phyloP scores from a whole-genome alignment of 2,113 vertebrate genomes.

The Genyomyrus donnyi region DNA sequence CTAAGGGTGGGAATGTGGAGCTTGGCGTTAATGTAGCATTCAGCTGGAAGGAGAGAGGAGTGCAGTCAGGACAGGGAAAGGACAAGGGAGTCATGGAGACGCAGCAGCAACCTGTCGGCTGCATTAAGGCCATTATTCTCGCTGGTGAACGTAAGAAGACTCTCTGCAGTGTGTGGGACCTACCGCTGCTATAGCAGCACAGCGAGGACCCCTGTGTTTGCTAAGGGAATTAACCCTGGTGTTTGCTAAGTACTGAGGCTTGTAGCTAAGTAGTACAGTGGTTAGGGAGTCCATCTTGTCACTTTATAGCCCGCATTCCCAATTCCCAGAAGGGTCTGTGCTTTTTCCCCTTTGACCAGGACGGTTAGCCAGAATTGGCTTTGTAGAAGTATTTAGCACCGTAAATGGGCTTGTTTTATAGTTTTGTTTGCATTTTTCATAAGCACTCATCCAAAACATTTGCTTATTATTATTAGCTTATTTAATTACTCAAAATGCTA shows the following conservation, averaged over 20 bases:
- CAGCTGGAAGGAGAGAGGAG: not conserved
- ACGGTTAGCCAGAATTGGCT: not conserved
- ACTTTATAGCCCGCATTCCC: not conserved
- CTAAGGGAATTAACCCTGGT: not conserved
- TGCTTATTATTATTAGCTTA: not conserved
- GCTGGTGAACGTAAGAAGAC: not conserved
- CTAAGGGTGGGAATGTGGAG: not conserved
- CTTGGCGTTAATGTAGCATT: not conserved
- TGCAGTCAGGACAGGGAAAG: not conserved
- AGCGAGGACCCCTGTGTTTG: slow-evolving; percentile 14
- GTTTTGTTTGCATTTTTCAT: not conserved
- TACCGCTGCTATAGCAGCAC: not conserved
- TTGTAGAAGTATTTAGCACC: not conserved
- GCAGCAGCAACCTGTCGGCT: not conserved
- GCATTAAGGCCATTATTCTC: not conserved
- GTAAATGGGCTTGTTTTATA: not conserved
- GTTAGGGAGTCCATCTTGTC: not conserved
- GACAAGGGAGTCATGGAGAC: not conserved
- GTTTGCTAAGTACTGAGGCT: not conserved
- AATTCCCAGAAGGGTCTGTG: not conserved
- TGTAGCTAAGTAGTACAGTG: not conserved
- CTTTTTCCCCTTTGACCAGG: not conserved
- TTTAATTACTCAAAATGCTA: not conserved
- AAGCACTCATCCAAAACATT: not conserved
- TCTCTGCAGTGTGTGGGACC: not conserved